Percentiles rank a stretch among this genome's conserved stretches.
Evolutionary conservation across 2,797 vertebrate species (phyloP).

Genomic region (Malacoctenus gilli): DNA sequence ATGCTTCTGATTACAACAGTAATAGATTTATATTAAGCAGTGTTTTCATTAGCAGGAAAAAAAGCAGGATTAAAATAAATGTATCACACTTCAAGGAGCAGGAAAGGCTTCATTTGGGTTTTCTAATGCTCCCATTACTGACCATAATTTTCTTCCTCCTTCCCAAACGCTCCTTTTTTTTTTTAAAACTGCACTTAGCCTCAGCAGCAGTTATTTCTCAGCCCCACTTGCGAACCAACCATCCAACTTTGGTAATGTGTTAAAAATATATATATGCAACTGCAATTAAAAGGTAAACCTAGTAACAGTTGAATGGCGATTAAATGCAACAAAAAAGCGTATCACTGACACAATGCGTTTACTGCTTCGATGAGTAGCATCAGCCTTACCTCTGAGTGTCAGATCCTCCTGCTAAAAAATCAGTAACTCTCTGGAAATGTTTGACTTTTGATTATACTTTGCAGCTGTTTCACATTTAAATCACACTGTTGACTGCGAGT

Average conservation of each 20-base stretch:
- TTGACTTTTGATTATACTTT: no score
- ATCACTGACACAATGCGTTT: no score
- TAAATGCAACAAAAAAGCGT: no score
- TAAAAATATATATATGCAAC: not conserved
- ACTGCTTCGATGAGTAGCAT: no score
- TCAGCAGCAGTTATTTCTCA: slow-evolving; percentile 1
- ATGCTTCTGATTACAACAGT: slow-evolving; percentile 78
- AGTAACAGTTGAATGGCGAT: no score
- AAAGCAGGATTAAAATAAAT: slow-evolving; percentile 53
- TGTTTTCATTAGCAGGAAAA: slow-evolving; percentile 73
- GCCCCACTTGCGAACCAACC: not conserved
- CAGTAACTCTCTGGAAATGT: no score
- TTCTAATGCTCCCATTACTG: slow-evolving; percentile 18
- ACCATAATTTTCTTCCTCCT: not conserved
- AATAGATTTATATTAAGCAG: slow-evolving; percentile 84
- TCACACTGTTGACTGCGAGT: no score
- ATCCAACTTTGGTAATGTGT: not conserved
- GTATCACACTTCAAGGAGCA: slow-evolving; percentile 20
- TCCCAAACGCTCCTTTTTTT: not conserved
- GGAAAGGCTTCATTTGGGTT: slow-evolving; percentile 16
- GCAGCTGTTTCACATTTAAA: no score
- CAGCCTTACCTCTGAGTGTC: no score
- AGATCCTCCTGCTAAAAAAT: no score
- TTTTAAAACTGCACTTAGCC: not conserved
- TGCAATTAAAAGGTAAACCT: no score